Percentiles rank a stretch among this genome's conserved stretches.
phyloP scores from a whole-genome alignment of 2,888 invertebrate genomes.

The Cinara cedri region DNA sequence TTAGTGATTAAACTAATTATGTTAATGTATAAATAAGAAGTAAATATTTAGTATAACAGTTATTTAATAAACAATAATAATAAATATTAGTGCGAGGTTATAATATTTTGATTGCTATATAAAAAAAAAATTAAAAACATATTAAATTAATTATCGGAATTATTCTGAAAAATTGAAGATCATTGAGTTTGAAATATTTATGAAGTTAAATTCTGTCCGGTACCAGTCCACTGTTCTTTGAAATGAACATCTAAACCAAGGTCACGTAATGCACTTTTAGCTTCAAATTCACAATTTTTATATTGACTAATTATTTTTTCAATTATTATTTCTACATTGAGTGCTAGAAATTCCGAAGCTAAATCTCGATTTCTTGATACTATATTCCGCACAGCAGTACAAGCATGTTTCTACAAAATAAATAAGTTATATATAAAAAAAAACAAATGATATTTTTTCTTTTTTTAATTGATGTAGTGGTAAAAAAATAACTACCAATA shows the following conservation, averaged over 20 bases:
- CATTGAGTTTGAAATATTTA: neutral
- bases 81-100: conserved; percentile 30
- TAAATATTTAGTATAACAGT: neutral
- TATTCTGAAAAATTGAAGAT: neutral
- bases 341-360: conserved; percentile 48
- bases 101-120: neutral
- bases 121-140: neutral
- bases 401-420: conserved; percentile 54
- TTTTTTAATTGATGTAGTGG: no score
- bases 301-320: conserved; percentile 49
- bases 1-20: neutral
- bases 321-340: conserved; percentile 50
- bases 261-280: conserved; percentile 54
- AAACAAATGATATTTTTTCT: neutral
- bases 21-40: neutral
- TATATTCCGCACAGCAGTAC: conserved; percentile 56
- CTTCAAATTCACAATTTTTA: conserved; percentile 56
- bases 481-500: neutral
- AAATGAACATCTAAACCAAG: conserved; percentile 56
- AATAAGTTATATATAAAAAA: neutral
- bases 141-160: conserved; percentile 1
- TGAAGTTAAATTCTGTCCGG: conserved; percentile 38
- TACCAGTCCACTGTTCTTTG: conserved; percentile 57
- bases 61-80: conserved; percentile 30
- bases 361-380: conserved; percentile 57